Percentiles rank a stretch among this genome's conserved stretches.
Evolutionary conservation across 2,113 vertebrate species (phyloP).

Genomic region (Microcebus ravelobensis): DNA sequence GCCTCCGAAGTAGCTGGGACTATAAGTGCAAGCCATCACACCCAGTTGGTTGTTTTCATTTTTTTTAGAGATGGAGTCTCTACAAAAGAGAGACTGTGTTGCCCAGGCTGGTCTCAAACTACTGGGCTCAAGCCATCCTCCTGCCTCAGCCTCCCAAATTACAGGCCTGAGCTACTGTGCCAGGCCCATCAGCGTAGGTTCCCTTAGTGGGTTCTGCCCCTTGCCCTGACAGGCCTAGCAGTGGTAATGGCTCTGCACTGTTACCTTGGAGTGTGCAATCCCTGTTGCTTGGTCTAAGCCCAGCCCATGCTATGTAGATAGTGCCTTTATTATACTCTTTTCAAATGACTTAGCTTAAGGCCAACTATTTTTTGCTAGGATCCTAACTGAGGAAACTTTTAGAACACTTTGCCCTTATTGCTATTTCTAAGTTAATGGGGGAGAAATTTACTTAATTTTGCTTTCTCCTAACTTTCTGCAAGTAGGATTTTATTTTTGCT

Average conservation of each 20-base stretch:
- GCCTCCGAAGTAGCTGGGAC: too few relatives aligned
- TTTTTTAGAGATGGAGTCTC: too few relatives aligned
- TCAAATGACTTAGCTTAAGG: background rate
- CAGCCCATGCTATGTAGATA: background rate
- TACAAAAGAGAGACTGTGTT: too few relatives aligned
- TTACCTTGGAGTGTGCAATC: too few relatives aligned
- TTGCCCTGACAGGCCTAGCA: background rate
- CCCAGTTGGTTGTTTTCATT: too few relatives aligned
- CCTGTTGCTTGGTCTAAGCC: background rate
- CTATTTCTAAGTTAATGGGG: background rate
- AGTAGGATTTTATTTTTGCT: background rate
- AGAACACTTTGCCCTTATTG: slow-evolving; percentile 27
- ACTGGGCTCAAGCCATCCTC: too few relatives aligned
- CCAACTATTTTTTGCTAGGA: background rate
- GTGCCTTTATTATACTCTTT: background rate
- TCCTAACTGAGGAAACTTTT: background rate
- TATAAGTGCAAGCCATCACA: too few relatives aligned
- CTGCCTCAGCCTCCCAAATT: too few relatives aligned
- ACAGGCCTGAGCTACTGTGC: too few relatives aligned
- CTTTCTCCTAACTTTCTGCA: background rate
- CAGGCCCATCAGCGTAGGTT: background rate
- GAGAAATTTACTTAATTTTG: background rate
- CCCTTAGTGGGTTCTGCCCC: background rate
- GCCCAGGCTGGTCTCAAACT: too few relatives aligned
- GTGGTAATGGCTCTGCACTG: background rate